Percentiles rank a stretch among this genome's conserved stretches.
phyloP scores from a whole-genome alignment of 2,888 invertebrate genomes.

The Diarsia brunnea region DNA sequence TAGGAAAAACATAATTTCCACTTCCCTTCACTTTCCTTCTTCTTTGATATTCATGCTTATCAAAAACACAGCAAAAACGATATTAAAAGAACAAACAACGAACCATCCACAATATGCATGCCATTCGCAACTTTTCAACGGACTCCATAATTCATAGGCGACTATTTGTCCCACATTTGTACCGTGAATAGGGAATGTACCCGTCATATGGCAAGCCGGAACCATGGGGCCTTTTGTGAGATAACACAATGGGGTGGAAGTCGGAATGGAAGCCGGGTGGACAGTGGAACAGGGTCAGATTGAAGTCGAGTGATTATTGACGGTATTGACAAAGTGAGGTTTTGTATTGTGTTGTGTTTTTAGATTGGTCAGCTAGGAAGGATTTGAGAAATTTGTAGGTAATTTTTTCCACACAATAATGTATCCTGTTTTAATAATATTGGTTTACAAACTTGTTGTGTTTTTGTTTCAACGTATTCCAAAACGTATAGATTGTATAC shows the following conservation, averaged over 20 bases:
- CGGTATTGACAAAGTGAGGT: slow-evolving; percentile 5
- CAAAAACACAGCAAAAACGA: slow-evolving; percentile 1
- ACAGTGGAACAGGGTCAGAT: slow-evolving; percentile 45
- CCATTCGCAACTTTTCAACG: slow-evolving; percentile 50
- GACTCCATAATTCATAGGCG: slow-evolving; percentile 38
- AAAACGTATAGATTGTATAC: no score
- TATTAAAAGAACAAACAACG: slow-evolving; percentile 2
- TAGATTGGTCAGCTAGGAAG: neutral
- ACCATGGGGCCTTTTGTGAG: slow-evolving; percentile 47
- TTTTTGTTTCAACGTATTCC: no score
- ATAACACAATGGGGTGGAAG: slow-evolving; percentile 50
- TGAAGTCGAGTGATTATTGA: slow-evolving; percentile 23
- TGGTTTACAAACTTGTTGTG: no score
- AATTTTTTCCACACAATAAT: no score
- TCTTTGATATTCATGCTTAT: neutral
- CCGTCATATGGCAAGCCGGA: slow-evolving; percentile 62
- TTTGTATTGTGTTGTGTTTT: neutral
- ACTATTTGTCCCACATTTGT: slow-evolving; percentile 62
- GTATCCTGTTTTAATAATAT: no score
- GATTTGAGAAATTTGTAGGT: neutral
- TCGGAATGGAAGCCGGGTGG: slow-evolving; percentile 14
- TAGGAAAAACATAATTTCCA: no score
- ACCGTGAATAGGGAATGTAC: slow-evolving; percentile 60
- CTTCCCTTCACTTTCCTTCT: no score
- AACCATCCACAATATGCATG: slow-evolving; percentile 1